Conservation (phyloP, 2,113 vertebrate species). For the Raphicerus campestris region DNA sequence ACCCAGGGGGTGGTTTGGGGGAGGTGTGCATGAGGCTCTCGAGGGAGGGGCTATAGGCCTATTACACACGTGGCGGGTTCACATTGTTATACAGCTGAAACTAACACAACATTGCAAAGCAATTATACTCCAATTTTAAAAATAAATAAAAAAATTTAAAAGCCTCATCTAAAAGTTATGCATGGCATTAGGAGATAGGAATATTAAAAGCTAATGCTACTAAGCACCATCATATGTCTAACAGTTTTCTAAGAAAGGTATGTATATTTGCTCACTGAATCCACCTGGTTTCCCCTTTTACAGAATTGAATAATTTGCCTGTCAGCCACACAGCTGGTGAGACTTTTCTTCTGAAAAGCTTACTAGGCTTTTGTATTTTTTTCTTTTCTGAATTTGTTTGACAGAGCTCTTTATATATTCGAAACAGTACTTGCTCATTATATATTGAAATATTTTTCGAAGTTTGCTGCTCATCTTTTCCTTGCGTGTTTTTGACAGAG, state of each 20-base stretch:
- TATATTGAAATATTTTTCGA: neutral
- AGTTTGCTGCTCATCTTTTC: neutral
- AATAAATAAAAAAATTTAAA: neutral
- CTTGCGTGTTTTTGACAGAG: neutral
- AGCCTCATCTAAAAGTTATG: neutral
- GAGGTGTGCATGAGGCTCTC: neutral
- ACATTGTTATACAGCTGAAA: neutral
- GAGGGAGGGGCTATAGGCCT: neutral
- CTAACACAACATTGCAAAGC: neutral
- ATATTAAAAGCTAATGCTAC: neutral
- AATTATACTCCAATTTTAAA: neutral
- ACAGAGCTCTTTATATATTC: neutral
- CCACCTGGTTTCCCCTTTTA: neutral
- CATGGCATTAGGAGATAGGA: neutral
- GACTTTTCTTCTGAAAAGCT: neutral
- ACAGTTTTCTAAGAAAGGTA: neutral
- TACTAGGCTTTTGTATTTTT: neutral
- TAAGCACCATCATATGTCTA: neutral
- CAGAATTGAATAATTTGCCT: neutral
- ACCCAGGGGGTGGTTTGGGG: neutral
- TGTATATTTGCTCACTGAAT: neutral
- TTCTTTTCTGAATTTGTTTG: constrained; percentile 29
- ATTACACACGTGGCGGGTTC: accelerated
- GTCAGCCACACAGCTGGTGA: neutral
- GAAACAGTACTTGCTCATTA: neutral